A percentile compares a stretch with the other conserved stretches of the same genome.
These are phyloP conservation scores for Drosophila nikananu DNA, from an alignment of 1,140 invertebrate species.

Conservation along the genomic window DNA sequence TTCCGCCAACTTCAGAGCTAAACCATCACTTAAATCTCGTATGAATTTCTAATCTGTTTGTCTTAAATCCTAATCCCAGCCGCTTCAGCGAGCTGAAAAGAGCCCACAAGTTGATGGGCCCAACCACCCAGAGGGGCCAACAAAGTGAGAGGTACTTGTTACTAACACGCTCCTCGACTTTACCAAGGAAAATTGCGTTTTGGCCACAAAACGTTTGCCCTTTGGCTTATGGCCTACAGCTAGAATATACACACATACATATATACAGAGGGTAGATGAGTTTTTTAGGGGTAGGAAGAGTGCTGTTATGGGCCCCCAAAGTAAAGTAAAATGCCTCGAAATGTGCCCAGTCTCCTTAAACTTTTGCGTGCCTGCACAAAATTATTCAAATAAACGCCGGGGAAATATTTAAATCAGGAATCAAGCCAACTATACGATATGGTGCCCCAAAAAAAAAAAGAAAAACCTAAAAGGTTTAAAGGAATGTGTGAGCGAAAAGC, in stretches of 20 bases:
- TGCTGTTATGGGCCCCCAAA: constrained; percentile 36
- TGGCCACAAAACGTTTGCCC: constrained; percentile 51
- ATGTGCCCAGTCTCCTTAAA: constrained; percentile 21
- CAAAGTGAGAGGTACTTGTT: constrained; percentile 55
- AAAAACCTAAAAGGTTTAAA: constrained; percentile 29
- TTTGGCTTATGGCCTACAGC: constrained; percentile 43
- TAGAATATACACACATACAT: background rate
- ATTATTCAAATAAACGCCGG: constrained; percentile 37
- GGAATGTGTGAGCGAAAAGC: constrained; percentile 16
- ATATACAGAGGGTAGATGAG: background rate
- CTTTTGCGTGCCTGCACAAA: constrained; percentile 20
- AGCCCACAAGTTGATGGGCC: constrained; percentile 33
- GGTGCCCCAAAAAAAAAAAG: background rate
- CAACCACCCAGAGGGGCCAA: constrained; percentile 32
- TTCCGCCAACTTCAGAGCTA: constrained; percentile 1
- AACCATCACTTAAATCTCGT: constrained; percentile 24
- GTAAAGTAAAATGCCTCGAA: constrained; percentile 42
- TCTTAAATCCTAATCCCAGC: constrained; percentile 24
- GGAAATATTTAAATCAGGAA: constrained; percentile 26
- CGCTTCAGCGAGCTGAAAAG: constrained; percentile 6
- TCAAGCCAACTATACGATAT: constrained; percentile 12
- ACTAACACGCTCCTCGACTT: constrained; percentile 36
- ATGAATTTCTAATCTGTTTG: constrained; percentile 54
- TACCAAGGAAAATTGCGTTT: constrained; percentile 45
- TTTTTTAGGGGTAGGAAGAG: background rate